A percentile compares a stretch with the other conserved stretches of the same genome.
These are phyloP conservation scores for Cardiocondyla obscurior DNA, from an alignment of 1,140 invertebrate genomes.

Conservation along the genomic window DNA sequence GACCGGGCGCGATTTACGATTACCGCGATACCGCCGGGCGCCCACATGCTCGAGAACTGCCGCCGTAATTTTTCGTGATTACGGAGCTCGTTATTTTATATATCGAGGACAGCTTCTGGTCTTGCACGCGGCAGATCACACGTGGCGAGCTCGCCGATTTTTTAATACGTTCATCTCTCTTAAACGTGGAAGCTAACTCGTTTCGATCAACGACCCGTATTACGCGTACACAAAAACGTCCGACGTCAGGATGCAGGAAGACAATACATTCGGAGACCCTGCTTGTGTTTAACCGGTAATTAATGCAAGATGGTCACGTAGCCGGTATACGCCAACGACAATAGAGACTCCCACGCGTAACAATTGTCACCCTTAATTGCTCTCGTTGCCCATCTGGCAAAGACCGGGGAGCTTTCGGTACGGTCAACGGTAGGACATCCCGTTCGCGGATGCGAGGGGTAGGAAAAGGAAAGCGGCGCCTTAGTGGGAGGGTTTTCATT, in stretches of 20 bases:
- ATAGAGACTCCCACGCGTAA: constrained; percentile 6
- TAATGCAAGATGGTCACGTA: constrained; percentile 25
- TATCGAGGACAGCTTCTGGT: too few relatives aligned
- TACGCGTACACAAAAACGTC: neutral
- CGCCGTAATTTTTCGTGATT: too few relatives aligned
- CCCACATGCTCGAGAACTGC: too few relatives aligned
- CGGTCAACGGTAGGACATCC: constrained; percentile 23
- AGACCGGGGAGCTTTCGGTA: neutral
- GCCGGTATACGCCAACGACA: neutral
- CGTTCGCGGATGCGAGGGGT: constrained; percentile 28
- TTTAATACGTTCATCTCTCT: neutral
- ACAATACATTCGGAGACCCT: neutral
- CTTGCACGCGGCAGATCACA: too few relatives aligned
- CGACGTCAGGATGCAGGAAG: neutral
- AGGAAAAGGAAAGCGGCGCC: neutral
- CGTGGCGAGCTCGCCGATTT: neutral
- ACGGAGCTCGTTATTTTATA: too few relatives aligned
- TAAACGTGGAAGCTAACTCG: neutral
- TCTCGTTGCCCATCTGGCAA: constrained; percentile 22
- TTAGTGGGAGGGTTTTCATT: constrained; percentile 20
- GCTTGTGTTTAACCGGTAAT: constrained; percentile 10
- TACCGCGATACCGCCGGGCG: neutral
- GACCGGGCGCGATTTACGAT: too few relatives aligned
- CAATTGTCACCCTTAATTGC: constrained; percentile 21
- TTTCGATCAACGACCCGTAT: neutral